phyloP scores from a whole-genome alignment of 2,113 vertebrate species.

The Coptodon bakossiorum region DNA sequence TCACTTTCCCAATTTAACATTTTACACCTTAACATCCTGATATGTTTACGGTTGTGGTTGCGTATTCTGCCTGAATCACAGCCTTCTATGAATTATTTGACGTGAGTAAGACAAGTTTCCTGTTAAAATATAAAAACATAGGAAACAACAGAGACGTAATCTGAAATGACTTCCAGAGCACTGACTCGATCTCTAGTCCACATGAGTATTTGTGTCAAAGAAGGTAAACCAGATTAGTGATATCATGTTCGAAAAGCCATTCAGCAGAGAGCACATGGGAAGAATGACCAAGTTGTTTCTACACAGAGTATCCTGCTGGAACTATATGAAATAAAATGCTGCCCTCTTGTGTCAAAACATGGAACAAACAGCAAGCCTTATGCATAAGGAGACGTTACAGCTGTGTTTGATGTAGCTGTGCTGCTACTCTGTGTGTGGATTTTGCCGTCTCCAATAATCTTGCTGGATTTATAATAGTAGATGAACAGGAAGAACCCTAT shows the following conservation, averaged over 20 bases:
- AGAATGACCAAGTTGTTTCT: background rate
- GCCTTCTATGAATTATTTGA: background rate
- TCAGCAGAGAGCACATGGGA: background rate
- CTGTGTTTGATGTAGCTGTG: background rate
- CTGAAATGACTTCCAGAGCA: constrained; percentile 32
- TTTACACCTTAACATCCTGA: background rate
- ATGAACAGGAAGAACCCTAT: constrained; percentile 60
- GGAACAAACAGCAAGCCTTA: background rate
- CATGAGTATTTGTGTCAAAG: background rate
- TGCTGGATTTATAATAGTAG: constrained; percentile 39
- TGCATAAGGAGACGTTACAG: accelerated
- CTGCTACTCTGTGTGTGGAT: background rate
- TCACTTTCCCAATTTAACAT: background rate
- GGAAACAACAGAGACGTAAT: background rate
- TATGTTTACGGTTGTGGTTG: background rate
- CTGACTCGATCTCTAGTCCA: background rate
- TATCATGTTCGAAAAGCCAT: background rate
- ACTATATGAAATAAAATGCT: constrained; percentile 23
- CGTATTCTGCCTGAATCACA: constrained; percentile 17
- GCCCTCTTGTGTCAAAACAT: constrained; percentile 46
- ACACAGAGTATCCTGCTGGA: background rate
- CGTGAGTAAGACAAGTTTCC: background rate
- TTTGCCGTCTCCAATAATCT: background rate
- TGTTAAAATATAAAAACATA: background rate
- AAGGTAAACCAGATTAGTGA: background rate